phyloP scores from a whole-genome alignment of 2,888 invertebrate species.

The Troglohyphantes excavatus region DNA sequence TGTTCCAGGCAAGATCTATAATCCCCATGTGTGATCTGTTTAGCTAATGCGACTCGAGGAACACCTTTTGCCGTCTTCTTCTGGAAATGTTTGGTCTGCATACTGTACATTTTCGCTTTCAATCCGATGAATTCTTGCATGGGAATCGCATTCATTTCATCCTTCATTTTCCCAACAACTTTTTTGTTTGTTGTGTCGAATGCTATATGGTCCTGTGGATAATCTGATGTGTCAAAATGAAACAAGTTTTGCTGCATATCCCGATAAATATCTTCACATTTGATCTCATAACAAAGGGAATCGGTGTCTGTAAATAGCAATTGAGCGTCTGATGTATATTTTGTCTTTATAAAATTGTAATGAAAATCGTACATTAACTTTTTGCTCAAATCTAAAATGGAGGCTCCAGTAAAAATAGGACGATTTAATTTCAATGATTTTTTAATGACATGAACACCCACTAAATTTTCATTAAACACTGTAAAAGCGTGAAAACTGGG shows the following conservation, averaged over 20 bases:
- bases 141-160: slow-evolving; percentile 18
- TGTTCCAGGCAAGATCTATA: slow-evolving; percentile 43
- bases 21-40: slow-evolving; percentile 9
- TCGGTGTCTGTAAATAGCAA: slow-evolving; percentile 81
- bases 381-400: not conserved
- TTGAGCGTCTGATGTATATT: slow-evolving; percentile 79
- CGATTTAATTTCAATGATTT: not conserved
- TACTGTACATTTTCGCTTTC: slow-evolving; percentile 64
- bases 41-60: slow-evolving; percentile 4
- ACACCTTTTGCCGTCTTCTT: slow-evolving; percentile 61
- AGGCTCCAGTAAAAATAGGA: not conserved
- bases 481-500: slow-evolving; percentile 52
- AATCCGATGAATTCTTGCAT: slow-evolving; percentile 81
- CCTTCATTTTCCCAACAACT: slow-evolving; percentile 80
- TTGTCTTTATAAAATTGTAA: slow-evolving; percentile 74
- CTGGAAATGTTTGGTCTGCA: not conserved
- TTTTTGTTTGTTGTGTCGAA: slow-evolving; percentile 81
- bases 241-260: slow-evolving; percentile 77
- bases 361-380: not conserved
- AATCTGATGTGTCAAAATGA: slow-evolving; percentile 81
- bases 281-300: slow-evolving; percentile 80
- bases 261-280: slow-evolving; percentile 79
- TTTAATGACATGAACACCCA: not conserved
- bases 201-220: slow-evolving; percentile 77
- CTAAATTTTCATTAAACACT: not conserved